Conservation (phyloP, 2,113 vertebrate genomes). For the Toxostoma redivivum region DNA sequence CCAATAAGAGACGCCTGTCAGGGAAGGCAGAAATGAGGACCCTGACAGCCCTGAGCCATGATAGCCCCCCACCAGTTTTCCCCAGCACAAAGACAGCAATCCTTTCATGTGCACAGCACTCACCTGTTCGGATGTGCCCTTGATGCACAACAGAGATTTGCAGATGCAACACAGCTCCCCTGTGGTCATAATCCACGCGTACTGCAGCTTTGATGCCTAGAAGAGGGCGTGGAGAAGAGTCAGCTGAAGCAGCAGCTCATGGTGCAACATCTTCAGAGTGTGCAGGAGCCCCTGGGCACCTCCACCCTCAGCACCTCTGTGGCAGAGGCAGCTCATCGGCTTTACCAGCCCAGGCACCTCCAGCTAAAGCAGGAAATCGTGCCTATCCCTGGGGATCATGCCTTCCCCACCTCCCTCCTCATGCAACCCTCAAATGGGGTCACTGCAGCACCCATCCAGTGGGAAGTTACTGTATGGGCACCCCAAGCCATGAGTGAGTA, state of each 20-base stretch:
- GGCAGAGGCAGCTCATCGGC: not conserved
- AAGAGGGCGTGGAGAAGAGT: not conserved
- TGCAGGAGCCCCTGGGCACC: not conserved
- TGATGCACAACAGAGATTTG: not conserved
- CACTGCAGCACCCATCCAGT: not conserved
- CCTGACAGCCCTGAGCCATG: not conserved
- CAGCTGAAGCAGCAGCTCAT: not conserved
- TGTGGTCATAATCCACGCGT: not conserved
- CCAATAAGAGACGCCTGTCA: not conserved
- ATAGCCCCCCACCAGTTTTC: not conserved
- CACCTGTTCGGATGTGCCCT: constrained; percentile 21
- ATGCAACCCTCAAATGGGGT: fast-evolving
- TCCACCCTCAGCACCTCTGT: not conserved
- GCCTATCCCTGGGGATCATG: not conserved
- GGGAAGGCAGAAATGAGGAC: not conserved
- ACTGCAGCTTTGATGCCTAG: not conserved
- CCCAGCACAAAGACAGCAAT: not conserved
- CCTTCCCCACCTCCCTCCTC: not conserved
- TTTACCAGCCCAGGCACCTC: not conserved
- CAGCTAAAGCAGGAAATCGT: fast-evolving
- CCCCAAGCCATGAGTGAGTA: not conserved
- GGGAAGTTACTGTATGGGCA: not conserved
- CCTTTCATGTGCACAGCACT: constrained; percentile 4
- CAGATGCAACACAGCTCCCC: not conserved
- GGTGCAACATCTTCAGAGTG: not conserved